Base-by-base conservation (phyloP, 2,888 invertebrate genomes). In the Candidula unifasciata region DNA sequence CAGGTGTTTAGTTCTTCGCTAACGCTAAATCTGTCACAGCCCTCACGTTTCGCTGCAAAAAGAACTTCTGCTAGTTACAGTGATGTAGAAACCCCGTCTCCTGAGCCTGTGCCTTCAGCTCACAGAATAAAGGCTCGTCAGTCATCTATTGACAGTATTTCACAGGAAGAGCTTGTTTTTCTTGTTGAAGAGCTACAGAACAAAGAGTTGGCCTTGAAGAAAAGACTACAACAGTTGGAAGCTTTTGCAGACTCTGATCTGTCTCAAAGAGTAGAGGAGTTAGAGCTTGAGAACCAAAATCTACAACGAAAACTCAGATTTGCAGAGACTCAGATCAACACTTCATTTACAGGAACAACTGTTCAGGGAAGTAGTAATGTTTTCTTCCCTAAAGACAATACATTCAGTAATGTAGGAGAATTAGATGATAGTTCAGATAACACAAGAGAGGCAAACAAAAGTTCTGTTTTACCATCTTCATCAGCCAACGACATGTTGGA, bases 401-500 rank as follows among this genome's bases (percentile, higher is more conserved):
- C 35, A 71, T 33, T 44, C 54, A 77, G 60, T 35, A 83, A 71
- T 60, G 35, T 30, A 27, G 57, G 24, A n/a, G 37, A 21, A 13
- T 52, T 21, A 64, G 60, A 44, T 64, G 80, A 79, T 30, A 44
- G 57, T 57, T 52, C 60, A 73, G 78, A 71, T 73, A 54, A 77
- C 35, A 54, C 71, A 44, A 33, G n/a, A 73, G 76, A 80, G 68
- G 35, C 44, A n/a, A 44, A 76, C 74, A 66, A n/a, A 30, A 80
- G 80, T 66, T 57, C 82, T n/a, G 10, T 54, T n/a, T 77, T 52
- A 13, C 30, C 66, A 18, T 77, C 77, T 18, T 57, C 33, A 35
- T 60, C 68, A 37, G 27, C 85, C 24, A 74, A 85, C 80, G 86
- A 80, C 78, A 90, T 90, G 89, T 86, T 91, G 87, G 92, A 92